Conservation (phyloP, 2,113 vertebrate species). For the Octodon degus region DNA sequence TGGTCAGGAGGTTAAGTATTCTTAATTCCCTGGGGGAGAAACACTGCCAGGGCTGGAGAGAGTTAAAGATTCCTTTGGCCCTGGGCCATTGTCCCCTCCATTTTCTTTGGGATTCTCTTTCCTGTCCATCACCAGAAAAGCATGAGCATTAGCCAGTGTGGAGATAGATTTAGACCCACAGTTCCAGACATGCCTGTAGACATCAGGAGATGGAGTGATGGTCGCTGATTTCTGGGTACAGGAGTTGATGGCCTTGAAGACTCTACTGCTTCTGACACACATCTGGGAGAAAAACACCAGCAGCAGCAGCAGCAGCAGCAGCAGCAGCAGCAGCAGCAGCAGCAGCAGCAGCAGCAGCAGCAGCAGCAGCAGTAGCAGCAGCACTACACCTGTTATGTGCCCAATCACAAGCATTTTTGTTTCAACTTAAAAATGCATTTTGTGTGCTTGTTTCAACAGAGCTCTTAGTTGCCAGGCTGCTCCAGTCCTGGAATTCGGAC, state of each 20-base stretch:
- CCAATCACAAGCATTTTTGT: background rate
- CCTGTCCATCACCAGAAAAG: background rate
- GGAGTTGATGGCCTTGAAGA: background rate
- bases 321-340: background rate
- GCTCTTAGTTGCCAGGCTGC: background rate
- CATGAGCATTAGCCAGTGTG: background rate
- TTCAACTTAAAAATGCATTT: background rate
- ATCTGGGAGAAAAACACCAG: background rate
- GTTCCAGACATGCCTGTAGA: background rate
- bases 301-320: background rate
- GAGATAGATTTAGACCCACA: background rate
- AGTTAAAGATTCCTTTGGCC: background rate
- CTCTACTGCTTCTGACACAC: background rate
- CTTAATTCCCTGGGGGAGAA: background rate
- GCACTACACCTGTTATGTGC: background rate
- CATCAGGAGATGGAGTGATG: background rate
- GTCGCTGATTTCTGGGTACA: background rate
- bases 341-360: background rate
- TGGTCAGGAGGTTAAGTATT: background rate
- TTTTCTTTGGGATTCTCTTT: background rate
- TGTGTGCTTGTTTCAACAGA: background rate
- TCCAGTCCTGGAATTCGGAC: background rate
- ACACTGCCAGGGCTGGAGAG: fast-evolving
- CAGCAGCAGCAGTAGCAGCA: background rate
- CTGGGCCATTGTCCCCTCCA: background rate